Evolutionary conservation across 2,888 invertebrate species (phyloP).

Genomic region (Tenthredo distinguenda): DNA sequence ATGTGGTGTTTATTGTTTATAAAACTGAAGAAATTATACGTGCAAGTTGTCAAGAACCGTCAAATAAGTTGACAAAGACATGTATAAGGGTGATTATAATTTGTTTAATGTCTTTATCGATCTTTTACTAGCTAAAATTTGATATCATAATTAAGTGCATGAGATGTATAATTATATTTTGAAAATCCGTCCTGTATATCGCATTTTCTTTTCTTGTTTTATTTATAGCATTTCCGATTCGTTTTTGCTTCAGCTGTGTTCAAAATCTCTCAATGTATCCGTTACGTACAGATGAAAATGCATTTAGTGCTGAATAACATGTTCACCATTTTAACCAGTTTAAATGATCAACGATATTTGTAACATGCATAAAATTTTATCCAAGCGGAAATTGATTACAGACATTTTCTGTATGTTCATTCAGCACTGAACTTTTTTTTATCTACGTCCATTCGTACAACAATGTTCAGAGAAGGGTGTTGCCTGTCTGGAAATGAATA

Average conservation of each 20-base stretch:
- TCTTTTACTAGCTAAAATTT: background rate
- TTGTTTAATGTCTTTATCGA: background rate
- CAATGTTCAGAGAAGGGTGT: background rate
- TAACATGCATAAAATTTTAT: background rate
- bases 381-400: background rate
- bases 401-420: background rate
- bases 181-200: slow-evolving; percentile 32
- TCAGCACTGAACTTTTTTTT: background rate
- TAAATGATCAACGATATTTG: background rate
- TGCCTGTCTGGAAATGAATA: background rate
- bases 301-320: background rate
- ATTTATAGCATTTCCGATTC: background rate
- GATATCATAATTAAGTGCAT: background rate
- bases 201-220: background rate
- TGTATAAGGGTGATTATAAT: slow-evolving; percentile 15
- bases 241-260: slow-evolving; percentile 52
- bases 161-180: slow-evolving; percentile 26
- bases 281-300: background rate
- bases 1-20: slow-evolving; percentile 5
- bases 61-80: slow-evolving; percentile 15
- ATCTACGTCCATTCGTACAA: background rate
- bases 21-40: slow-evolving; percentile 8
- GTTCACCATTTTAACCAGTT: background rate
- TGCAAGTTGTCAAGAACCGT: background rate
- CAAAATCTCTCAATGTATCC: slow-evolving; percentile 52